A percentile compares a stretch with the other conserved stretches of the same genome.
phyloP scores from a whole-genome alignment of 2,113 vertebrate genomes.

The Pavo muticus region DNA sequence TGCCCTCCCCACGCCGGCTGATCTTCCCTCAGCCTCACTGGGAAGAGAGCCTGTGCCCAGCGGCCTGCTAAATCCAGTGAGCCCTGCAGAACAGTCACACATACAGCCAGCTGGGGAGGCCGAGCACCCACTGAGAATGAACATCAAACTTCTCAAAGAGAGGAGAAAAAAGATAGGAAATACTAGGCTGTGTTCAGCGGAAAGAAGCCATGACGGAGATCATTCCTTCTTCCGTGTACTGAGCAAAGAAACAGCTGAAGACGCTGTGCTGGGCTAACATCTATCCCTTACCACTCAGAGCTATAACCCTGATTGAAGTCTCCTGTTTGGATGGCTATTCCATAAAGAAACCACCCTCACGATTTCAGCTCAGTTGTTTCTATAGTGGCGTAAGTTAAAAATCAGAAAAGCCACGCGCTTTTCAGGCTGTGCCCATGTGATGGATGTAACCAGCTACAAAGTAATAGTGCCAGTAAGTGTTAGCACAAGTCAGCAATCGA shows the following conservation, averaged over 20 bases:
- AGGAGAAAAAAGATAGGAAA: background rate
- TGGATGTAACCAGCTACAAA: background rate
- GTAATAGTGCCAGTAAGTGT: background rate
- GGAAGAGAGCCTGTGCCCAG: too few relatives aligned
- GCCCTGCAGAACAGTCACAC: too few relatives aligned
- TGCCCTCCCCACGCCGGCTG: background rate
- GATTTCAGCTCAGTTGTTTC: background rate
- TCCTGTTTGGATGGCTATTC: background rate
- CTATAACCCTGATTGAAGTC: background rate
- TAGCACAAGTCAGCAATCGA: background rate
- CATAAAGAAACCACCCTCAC: background rate
- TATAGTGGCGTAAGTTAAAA: background rate
- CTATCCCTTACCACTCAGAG: background rate
- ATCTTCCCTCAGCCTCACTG: background rate
- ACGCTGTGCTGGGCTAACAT: background rate
- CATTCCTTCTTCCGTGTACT: background rate
- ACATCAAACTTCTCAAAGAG: background rate
- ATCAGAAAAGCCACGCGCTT: background rate
- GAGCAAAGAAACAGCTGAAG: background rate
- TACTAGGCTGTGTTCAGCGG: background rate
- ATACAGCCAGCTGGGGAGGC: background rate
- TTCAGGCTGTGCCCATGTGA: accelerated
- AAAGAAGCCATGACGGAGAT: background rate
- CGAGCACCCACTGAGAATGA: background rate
- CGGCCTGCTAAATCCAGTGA: background rate